These are phyloP conservation scores for Lordiphosa fenestrarum DNA, from an alignment of 2,888 invertebrate genomes.

Conservation along the genomic window DNA sequence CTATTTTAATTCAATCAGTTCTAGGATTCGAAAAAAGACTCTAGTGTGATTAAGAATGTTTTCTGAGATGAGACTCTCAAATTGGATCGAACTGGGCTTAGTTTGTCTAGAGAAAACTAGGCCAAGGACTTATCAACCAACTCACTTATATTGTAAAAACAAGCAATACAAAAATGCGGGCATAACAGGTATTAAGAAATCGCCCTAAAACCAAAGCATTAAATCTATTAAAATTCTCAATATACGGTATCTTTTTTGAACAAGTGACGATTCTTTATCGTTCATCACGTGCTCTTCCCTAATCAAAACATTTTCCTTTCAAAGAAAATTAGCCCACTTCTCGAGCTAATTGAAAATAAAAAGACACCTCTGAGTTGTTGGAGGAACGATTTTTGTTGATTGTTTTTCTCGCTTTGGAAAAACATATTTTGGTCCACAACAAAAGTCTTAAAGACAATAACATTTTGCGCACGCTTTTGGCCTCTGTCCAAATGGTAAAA, in stretches of 20 bases:
- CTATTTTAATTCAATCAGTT: too few species aligned
- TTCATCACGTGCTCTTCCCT: neutral
- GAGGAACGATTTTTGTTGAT: constrained; percentile 24
- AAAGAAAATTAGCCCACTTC: constrained; percentile 7
- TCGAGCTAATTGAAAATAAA: constrained; percentile 45
- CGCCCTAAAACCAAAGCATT: too few species aligned
- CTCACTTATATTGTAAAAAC: too few species aligned
- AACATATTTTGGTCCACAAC: constrained; percentile 42
- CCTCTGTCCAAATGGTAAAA: constrained; percentile 44
- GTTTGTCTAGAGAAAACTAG: too few species aligned
- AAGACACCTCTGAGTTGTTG: constrained; percentile 32
- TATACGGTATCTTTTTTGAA: neutral
- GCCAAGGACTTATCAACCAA: too few species aligned
- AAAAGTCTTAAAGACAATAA: constrained; percentile 47
- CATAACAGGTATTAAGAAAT: too few species aligned
- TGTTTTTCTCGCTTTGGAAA: constrained; percentile 52
- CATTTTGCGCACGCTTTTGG: constrained; percentile 72
- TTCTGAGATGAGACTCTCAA: too few species aligned
- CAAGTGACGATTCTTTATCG: neutral
- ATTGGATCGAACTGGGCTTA: too few species aligned
- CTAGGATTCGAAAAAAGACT: too few species aligned
- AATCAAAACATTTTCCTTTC: neutral
- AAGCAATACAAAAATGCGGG: too few species aligned
- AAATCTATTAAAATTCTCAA: too few species aligned
- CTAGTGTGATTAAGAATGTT: too few species aligned